Evolutionary conservation across 37 sponge, comb jelly and placozoan species (phyloP).

Genomic region (Beroe forskalii): DNA sequence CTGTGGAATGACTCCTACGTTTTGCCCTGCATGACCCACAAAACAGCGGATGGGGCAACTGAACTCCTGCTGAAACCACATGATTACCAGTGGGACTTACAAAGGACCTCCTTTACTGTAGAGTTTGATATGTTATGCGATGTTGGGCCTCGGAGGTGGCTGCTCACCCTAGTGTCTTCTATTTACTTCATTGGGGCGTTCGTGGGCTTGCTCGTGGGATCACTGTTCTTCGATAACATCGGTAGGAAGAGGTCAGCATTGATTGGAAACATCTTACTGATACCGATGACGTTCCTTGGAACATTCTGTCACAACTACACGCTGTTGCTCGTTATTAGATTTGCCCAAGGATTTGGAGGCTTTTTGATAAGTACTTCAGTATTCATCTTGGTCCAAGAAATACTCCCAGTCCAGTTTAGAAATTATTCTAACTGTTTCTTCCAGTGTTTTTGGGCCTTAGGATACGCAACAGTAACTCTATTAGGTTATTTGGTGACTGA

Average conservation of each 20-base stretch:
- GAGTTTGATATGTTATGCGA: conserved; percentile 16
- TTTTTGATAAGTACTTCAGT: neutral
- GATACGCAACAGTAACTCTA: neutral
- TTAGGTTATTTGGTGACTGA: neutral
- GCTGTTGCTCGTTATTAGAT: neutral
- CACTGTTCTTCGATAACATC: neutral
- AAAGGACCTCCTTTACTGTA: neutral
- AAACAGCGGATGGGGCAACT: neutral
- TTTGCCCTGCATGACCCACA: neutral
- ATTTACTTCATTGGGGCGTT: conserved; percentile 24
- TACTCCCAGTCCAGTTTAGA: neutral
- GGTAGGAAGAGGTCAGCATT: neutral
- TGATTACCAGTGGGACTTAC: neutral
- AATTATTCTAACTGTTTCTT: neutral
- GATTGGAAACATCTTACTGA: neutral
- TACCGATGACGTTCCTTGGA: neutral
- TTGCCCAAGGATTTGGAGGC: neutral
- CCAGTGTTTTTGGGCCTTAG: neutral
- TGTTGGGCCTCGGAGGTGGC: neutral
- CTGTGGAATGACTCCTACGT: neutral
- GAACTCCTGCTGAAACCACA: neutral
- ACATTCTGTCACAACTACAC: conserved; percentile 12
- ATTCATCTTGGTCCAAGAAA: neutral
- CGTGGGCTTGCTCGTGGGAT: neutral
- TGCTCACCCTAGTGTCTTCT: neutral